These are phyloP conservation scores for Drosophila suzukii DNA, from an alignment of 1,140 invertebrate species.

Conservation along the genomic window DNA sequence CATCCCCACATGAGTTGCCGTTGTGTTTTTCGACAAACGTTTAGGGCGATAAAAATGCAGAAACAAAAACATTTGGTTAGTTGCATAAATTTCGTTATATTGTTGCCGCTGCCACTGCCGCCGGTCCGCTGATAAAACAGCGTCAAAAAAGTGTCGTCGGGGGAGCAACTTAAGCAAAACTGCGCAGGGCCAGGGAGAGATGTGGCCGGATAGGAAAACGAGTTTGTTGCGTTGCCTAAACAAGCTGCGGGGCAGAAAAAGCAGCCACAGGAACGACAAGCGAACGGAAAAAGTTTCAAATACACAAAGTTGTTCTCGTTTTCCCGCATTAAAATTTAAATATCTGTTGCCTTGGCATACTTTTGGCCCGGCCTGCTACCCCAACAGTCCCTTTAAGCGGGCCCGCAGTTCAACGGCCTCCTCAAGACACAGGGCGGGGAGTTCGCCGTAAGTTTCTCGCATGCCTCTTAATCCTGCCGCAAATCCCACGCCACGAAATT, in stretches of 20 bases:
- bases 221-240: slow-evolving; percentile 36
- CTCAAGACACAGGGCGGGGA: slow-evolving; percentile 18
- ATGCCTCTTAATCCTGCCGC: slow-evolving; percentile 49
- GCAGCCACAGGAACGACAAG: slow-evolving; percentile 17
- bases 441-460: slow-evolving; percentile 28
- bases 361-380: slow-evolving; percentile 17
- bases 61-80: slow-evolving; percentile 74
- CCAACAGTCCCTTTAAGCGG: slow-evolving; percentile 1
- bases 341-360: slow-evolving; percentile 32
- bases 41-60: slow-evolving; percentile 72
- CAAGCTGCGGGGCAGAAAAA: slow-evolving; percentile 23
- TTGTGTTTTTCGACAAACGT: slow-evolving; percentile 34
- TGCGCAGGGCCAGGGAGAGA: slow-evolving; percentile 41
- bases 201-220: slow-evolving; percentile 20
- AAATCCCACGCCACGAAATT: slow-evolving; percentile 24
- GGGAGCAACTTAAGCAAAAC: slow-evolving; percentile 70
- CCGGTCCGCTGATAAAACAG: slow-evolving; percentile 61
- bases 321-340: slow-evolving; percentile 29
- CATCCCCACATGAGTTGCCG: slow-evolving; percentile 12
- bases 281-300: slow-evolving; percentile 50
- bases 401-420: slow-evolving; percentile 62
- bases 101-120: slow-evolving; percentile 20
- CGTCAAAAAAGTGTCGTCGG: slow-evolving; percentile 75
- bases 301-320: slow-evolving; percentile 33
- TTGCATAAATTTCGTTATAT: slow-evolving; percentile 73